Conservation (phyloP, 2,113 vertebrate genomes). For the Taurulus bubalis region DNA sequence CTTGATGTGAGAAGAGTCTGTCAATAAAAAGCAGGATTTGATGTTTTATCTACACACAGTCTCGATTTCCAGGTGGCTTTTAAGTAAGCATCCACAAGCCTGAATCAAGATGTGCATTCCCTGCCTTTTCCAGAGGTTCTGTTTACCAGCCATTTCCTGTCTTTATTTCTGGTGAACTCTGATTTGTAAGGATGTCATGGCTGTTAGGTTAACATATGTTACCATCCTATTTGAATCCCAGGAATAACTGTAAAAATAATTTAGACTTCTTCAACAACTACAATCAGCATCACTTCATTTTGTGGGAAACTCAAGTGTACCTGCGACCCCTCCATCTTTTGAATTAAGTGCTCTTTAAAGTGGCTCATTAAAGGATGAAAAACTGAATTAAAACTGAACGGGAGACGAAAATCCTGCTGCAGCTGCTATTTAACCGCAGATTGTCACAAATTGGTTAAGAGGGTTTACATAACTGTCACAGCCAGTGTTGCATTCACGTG, state of each 20-base stretch:
- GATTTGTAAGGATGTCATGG: constrained; percentile 7
- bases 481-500: background rate
- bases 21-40: background rate
- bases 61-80: background rate
- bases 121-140: constrained; percentile 35
- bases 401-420: background rate
- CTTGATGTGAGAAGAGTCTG: background rate
- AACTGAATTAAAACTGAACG: background rate
- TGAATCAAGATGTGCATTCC: constrained; percentile 46
- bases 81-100: background rate
- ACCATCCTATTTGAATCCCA: background rate
- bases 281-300: background rate
- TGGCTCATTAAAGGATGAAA: background rate
- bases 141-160: constrained; percentile 64
- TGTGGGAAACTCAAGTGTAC: background rate
- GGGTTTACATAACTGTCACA: background rate
- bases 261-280: background rate
- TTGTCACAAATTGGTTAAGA: background rate
- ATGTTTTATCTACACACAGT: constrained; percentile 11
- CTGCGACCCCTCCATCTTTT: background rate
- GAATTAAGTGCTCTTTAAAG: background rate
- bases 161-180: constrained; percentile 35
- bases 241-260: background rate
- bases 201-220: background rate
- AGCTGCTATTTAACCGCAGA: background rate